These are phyloP conservation scores for Strigamia maritima DNA, from an alignment of 2,888 invertebrate species.

Conservation along the genomic window DNA sequence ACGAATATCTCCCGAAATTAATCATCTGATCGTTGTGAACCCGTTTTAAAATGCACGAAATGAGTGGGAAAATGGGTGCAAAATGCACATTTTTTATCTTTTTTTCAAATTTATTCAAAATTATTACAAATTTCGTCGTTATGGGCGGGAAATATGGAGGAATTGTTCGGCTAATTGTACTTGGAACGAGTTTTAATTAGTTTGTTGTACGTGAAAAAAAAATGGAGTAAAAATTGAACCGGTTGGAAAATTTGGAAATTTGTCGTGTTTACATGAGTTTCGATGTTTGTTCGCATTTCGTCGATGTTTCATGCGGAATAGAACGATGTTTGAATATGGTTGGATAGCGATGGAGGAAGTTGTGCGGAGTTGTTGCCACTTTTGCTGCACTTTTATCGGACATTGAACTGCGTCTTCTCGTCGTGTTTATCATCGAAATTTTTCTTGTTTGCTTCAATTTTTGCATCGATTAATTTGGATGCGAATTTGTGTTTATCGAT, in stretches of 20 bases:
- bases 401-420: slow-evolving; percentile 24
- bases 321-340: not conserved
- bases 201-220: not conserved
- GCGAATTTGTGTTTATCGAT: not conserved
- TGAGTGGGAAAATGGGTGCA: not conserved
- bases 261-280: not conserved
- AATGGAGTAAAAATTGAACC: not conserved
- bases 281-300: not conserved
- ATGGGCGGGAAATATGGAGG: too few relatives aligned
- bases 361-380: not conserved
- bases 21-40: not conserved
- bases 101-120: not conserved
- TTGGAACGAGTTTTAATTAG: not conserved
- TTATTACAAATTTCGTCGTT: too few relatives aligned
- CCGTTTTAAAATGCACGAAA: not conserved
- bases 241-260: not conserved
- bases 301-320: not conserved
- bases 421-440: not conserved
- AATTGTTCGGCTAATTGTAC: not conserved
- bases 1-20: not conserved
- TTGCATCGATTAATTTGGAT: not conserved
- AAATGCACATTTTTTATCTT: not conserved
- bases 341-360: not conserved
- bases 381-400: slow-evolving; percentile 30
- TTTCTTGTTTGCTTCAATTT: not conserved